A percentile compares a stretch with the other conserved stretches of the same genome.
phyloP scores from a whole-genome alignment of 1,140 invertebrate genomes.

The Leptinotarsa undecemlineata region DNA sequence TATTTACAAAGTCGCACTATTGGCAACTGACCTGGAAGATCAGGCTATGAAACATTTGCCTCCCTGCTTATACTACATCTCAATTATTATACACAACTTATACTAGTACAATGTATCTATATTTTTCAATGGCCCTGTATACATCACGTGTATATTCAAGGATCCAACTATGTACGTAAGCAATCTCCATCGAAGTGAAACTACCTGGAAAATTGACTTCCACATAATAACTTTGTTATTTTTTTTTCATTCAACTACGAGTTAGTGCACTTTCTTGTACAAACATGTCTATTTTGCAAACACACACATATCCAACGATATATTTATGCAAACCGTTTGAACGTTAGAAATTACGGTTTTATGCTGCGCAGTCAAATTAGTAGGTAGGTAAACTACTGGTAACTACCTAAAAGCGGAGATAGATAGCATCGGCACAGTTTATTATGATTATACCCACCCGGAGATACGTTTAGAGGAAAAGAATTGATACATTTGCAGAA shows the following conservation, averaged over 20 bases:
- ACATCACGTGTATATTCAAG: too few relatives aligned
- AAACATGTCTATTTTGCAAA: not conserved
- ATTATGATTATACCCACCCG: slow-evolving; percentile 2
- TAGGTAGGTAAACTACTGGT: slow-evolving; percentile 7
- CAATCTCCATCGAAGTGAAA: not conserved
- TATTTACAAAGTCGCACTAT: too few relatives aligned
- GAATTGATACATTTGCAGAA: not conserved
- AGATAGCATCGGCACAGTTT: not conserved
- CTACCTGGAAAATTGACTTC: not conserved
- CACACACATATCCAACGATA: not conserved
- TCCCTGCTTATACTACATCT: too few relatives aligned
- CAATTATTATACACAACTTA: too few relatives aligned
- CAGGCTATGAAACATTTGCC: too few relatives aligned
- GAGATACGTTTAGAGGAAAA: not conserved
- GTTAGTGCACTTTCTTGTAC: not conserved
- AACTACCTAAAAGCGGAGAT: not conserved
- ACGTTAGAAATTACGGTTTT: slow-evolving; percentile 3
- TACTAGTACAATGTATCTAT: too few relatives aligned
- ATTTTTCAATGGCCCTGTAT: too few relatives aligned
- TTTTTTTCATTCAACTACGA: not conserved
- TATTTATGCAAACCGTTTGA: slow-evolving; percentile 3
- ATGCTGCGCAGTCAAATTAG: not conserved
- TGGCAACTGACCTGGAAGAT: too few relatives aligned
- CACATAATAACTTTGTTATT: slow-evolving; percentile 1
- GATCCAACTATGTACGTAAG: too few relatives aligned